These are phyloP conservation scores for Pocillopora meandrina DNA, from an alignment of 92 coral and sea anemone species.

Conservation along the genomic window DNA sequence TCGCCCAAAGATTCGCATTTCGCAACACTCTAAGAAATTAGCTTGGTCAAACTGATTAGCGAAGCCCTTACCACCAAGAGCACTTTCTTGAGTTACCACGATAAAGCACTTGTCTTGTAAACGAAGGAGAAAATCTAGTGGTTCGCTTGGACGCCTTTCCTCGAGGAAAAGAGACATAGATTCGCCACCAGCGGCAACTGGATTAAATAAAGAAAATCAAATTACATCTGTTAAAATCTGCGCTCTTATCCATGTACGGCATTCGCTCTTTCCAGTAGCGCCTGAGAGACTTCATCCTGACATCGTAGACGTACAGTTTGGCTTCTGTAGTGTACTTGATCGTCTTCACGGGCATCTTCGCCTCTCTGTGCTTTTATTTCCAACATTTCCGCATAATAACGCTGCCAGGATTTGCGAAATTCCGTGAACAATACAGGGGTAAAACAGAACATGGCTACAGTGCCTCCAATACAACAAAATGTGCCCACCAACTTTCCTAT, in stretches of 20 bases:
- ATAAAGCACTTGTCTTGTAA: neutral
- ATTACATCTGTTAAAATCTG: neutral
- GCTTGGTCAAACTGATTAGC: neutral
- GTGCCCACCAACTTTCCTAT: slow-evolving; percentile 79
- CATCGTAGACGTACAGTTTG: slow-evolving; percentile 39
- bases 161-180: neutral
- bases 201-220: neutral
- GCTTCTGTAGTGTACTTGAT: slow-evolving; percentile 38
- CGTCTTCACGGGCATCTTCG: slow-evolving; percentile 14
- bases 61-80: neutral
- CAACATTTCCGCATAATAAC: slow-evolving; percentile 58
- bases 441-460: slow-evolving; percentile 70
- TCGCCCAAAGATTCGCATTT: neutral
- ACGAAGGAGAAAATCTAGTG: neutral
- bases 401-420: slow-evolving; percentile 65
- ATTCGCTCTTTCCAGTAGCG: slow-evolving; percentile 23
- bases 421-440: slow-evolving; percentile 77
- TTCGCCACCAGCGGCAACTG: neutral
- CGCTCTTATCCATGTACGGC: slow-evolving; percentile 1
- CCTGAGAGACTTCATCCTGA: slow-evolving; percentile 38
- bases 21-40: neutral
- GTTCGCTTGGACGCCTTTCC: neutral
- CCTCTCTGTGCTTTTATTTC: slow-evolving; percentile 47
- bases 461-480: slow-evolving; percentile 63
- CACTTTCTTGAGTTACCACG: neutral